Conservation (phyloP, 2,797 vertebrate species). For the Podargus strigoides region DNA sequence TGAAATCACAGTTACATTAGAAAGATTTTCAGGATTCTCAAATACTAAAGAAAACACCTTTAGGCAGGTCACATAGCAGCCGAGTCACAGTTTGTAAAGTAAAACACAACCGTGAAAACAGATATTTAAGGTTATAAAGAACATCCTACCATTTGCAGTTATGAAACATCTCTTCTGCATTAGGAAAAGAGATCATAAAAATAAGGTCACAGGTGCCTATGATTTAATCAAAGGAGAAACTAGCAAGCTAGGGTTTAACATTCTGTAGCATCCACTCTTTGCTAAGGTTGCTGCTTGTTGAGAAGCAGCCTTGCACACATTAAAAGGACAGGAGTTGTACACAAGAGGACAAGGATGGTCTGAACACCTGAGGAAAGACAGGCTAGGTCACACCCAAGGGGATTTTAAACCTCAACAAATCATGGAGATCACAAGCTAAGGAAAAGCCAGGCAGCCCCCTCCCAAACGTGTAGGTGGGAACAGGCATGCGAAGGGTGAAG, state of each 20-base stretch:
- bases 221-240: constrained; percentile 38
- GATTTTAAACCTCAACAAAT: background rate
- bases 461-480: background rate
- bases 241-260: constrained; percentile 3
- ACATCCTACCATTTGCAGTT: background rate
- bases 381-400: background rate
- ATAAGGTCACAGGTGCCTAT: background rate
- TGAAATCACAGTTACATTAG: background rate
- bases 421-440: background rate
- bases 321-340: background rate
- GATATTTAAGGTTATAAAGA: constrained; percentile 34
- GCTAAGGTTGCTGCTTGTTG: background rate
- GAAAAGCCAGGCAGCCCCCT: background rate
- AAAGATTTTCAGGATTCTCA: background rate
- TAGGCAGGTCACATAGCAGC: background rate
- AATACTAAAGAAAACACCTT: constrained; percentile 3
- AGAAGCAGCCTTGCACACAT: background rate
- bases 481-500: background rate
- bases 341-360: background rate
- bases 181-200: background rate
- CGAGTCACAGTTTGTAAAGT: background rate
- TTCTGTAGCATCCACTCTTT: background rate
- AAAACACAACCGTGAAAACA: constrained; percentile 21
- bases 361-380: background rate
- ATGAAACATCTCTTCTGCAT: background rate